Percentiles rank a stretch among this genome's conserved stretches.
Evolutionary conservation across 2,888 invertebrate species (phyloP).

Genomic region (Lasioglossum morio): DNA sequence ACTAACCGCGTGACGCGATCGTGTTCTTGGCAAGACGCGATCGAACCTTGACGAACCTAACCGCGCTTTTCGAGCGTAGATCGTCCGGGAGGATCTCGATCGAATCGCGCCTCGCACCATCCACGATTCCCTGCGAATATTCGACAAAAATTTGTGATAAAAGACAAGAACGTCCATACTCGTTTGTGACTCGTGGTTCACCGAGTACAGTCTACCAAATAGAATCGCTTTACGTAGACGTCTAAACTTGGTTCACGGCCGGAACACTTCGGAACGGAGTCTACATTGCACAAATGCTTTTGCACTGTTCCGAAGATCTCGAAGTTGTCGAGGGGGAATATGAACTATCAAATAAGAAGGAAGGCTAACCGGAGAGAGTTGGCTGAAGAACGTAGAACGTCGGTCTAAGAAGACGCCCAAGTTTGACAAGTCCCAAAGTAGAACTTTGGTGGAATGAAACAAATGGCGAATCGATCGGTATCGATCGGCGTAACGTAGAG

Average conservation of each 20-base stretch:
- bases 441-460: neutral
- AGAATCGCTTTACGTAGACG: neutral
- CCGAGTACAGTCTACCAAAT: neutral
- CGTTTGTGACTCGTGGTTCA: neutral
- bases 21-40: conserved; percentile 25
- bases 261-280: neutral
- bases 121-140: neutral
- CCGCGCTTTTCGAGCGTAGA: neutral
- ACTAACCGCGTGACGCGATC: conserved; percentile 17
- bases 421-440: neutral
- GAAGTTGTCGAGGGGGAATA: neutral
- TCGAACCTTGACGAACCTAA: conserved; percentile 51
- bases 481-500: neutral
- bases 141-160: neutral
- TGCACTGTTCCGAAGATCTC: neutral
- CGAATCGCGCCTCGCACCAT: neutral
- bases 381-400: neutral
- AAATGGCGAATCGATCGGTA: neutral
- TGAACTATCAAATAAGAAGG: neutral
- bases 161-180: neutral
- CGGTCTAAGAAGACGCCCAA: neutral
- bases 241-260: neutral
- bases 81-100: neutral
- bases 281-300: neutral
- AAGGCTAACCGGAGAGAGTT: neutral